Evolutionary conservation across 2,113 vertebrate species (phyloP), one percentile per base, ranked within the genome.

Genomic region (Grantiella picta): DNA sequence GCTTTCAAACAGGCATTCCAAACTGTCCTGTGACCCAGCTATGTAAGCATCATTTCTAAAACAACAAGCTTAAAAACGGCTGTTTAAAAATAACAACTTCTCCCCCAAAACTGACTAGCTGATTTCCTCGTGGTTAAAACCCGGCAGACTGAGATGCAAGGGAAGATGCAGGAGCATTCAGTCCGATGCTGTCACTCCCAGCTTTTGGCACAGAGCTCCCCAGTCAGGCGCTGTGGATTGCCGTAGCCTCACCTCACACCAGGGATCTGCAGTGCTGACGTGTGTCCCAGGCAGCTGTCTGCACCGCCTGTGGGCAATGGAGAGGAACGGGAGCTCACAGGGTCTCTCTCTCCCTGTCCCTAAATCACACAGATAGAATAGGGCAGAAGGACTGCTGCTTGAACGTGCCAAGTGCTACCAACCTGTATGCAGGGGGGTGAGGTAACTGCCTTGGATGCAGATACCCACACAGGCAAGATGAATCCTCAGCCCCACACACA

Each of bases 391-490:
- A 79, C 7, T 56, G 69, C 65, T 1, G 5, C 71, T 57, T 47
- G 49, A 65, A 50, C 13, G 5, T 1, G 2, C 36, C 75, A 73
- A 42, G 54, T 23, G 25, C 71, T 38, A 23, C 27, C 0, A 0
- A 40, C 17, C 35, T 0, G 0, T 38, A 16, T 3, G 33, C 47
- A 81, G 21, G 60, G 23, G 66, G 45, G 33, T 0, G 6, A 86
- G 63, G 7, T 40, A 61, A 61, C n/a, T 11, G 57, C 28, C 45
- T 72, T 0, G 1, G 63, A 61, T 36, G 44, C 50, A 82, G 50
- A 73, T 7, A 27, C 11, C 59, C 47, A 33, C 1, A 0, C 27
- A 71, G 4, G 24, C 56, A 89, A 75, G 38, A 61, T 2, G 4
- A 49, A 78, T n/a, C 42, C 42, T 50, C 86, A 79, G 53, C 20